Conservation (phyloP, 2,113 vertebrate genomes). For the Poeciliopsis occidentalis region DNA sequence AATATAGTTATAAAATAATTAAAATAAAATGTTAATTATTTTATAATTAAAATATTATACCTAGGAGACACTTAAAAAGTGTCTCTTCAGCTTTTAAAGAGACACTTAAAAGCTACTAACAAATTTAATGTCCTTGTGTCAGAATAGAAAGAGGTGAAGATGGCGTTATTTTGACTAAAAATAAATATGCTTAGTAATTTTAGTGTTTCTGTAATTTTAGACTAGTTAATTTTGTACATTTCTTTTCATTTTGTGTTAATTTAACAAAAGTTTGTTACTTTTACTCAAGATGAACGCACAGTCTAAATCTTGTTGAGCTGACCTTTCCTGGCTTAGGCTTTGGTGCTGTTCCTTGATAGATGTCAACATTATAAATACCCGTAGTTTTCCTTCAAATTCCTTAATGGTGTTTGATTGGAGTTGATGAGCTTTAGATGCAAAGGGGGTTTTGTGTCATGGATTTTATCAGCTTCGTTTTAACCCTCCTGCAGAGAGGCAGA, state of each 20-base stretch:
- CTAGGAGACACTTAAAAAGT: too few relatives aligned
- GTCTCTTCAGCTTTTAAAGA: too few relatives aligned
- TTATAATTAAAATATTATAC: too few relatives aligned
- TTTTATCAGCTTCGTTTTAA: constrained; percentile 16
- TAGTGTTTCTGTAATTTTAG: background rate
- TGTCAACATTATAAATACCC: constrained; percentile 34
- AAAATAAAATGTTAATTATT: too few relatives aligned
- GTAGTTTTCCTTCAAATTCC: constrained; percentile 1
- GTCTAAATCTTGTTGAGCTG: background rate
- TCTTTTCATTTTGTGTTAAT: background rate
- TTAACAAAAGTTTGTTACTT: too few relatives aligned
- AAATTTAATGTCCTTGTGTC: background rate
- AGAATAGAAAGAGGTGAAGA: background rate
- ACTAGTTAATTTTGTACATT: background rate
- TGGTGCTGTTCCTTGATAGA: background rate
- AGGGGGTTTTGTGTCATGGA: constrained; percentile 45
- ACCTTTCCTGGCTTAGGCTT: background rate
- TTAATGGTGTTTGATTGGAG: background rate
- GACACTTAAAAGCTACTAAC: background rate
- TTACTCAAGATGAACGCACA: too few relatives aligned
- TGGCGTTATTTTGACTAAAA: background rate
- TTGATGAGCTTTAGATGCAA: constrained; percentile 16
- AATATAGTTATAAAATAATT: too few relatives aligned
- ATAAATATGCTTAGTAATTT: background rate
- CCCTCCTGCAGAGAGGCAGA: too few relatives aligned